Evolutionary conservation across 2,113 vertebrate genomes (phyloP), one percentile per base, ranked within the genome.

Genomic region (Elephas maximus): DNA sequence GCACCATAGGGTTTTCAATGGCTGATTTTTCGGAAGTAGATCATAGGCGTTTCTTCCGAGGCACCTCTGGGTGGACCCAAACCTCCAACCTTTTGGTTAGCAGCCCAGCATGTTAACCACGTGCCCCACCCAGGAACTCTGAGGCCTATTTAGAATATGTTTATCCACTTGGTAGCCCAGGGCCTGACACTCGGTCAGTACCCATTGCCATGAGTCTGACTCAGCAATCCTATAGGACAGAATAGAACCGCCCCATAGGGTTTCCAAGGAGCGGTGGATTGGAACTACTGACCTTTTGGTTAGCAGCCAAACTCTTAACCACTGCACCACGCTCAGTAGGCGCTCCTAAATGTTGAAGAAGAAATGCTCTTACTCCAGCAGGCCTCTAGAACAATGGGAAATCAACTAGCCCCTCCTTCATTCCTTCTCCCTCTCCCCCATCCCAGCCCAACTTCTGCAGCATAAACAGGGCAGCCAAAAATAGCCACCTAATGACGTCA

Each of bases 401-500:
- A n/a, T 44, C 17, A 69, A 60, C 11, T 7, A 5, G 79, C 7
- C 51, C 78, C 62, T 90, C 91, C 74, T 76, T 71, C 62, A 33
- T 74, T 45, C 67, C 77, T 77, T 60, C 30, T 73, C 18, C 37
- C 60, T 62, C 79, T 85, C 57, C 24, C 84, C 91, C 17, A 44
- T 14, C 65, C 69, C 80, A 88, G 89, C 92, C 94, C 84, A 88
- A 80, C 84, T 90, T 96, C 80, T 79, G 92, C 96, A 88, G 95
- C 96, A 98, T 96, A 97, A 97, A 98, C 97, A 97, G 96, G 80
- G 30, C 94, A 96, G 96, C 81, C 96, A 81, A 96, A 98, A 98
- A 97, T 98, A 98, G 92, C 90, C 48, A 73, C 79, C 92, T 94
- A 94, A 86, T 97, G 97, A 98, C 93, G 93, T 97, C 95, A 98